phyloP scores from a whole-genome alignment of 1,140 invertebrate species.

The Thereuonema tuberculata region DNA sequence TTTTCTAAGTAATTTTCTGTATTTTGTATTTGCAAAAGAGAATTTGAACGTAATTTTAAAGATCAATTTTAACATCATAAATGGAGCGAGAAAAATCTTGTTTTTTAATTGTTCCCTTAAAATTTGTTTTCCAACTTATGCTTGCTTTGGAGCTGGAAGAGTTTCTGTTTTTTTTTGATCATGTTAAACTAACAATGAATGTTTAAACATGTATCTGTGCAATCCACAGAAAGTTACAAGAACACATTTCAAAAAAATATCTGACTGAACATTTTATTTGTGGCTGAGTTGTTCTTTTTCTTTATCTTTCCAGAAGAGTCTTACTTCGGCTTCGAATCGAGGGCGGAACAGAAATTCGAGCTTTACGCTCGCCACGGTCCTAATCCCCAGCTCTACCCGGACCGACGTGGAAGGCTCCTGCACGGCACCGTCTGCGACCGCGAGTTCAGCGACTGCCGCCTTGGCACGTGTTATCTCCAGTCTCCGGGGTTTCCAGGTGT shows the following conservation, averaged over 20 bases:
- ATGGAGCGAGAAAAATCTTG: no score
- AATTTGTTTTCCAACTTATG: no score
- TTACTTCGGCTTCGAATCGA: conserved; percentile 57
- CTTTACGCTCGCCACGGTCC: conserved; percentile 59
- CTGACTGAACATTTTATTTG: background rate
- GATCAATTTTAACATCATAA: no score
- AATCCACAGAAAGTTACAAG: background rate
- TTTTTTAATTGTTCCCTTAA: no score
- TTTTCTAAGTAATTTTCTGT: no score
- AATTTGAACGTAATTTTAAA: no score
- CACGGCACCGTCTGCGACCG: conserved; percentile 56
- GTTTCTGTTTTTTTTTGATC: no score
- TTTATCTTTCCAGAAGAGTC: conserved; percentile 54
- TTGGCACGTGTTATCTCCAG: conserved; percentile 84
- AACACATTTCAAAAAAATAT: background rate
- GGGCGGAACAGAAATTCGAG: conserved; percentile 44
- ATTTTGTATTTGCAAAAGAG: no score
- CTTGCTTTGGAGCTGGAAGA: no score
- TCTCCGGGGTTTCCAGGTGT: conserved; percentile 82
- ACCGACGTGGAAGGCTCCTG: conserved; percentile 67
- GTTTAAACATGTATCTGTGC: background rate
- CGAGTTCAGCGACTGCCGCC: conserved; percentile 52
- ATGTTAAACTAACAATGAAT: no score
- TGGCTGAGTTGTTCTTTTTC: background rate
- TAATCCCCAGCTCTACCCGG: conserved; percentile 80